Evolutionary conservation across 37 sponge, comb jelly and placozoan species (phyloP).

Genomic region (Eunapius fragilis): DNA sequence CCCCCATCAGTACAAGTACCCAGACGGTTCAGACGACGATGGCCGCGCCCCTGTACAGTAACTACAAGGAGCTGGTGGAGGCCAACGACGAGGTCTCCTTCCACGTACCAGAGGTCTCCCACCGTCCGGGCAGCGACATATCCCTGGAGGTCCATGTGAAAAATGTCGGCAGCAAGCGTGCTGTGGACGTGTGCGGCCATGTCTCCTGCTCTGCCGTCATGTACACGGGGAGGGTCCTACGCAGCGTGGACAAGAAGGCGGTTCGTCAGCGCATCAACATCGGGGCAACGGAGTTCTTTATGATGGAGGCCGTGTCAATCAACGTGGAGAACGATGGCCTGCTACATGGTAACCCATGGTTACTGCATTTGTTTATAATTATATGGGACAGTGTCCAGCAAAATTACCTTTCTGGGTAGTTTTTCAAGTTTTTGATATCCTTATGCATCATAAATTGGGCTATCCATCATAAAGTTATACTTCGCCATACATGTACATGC

Average conservation of each 20-base stretch:
- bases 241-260: neutral
- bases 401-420: no score
- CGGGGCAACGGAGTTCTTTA: conserved; percentile 11
- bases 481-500: no score
- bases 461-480: no score
- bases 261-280: neutral
- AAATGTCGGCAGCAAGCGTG: neutral
- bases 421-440: no score
- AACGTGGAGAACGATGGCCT: conserved; percentile 39
- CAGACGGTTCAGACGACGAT: conserved; percentile 79
- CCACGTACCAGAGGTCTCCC: conserved; percentile 3
- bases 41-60: conserved; percentile 35
- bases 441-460: no score
- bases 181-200: neutral
- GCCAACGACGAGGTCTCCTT: conserved; percentile 38
- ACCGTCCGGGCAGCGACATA: conserved; percentile 24
- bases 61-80: conserved; percentile 25
- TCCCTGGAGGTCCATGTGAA: conserved; percentile 24
- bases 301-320: conserved; percentile 23
- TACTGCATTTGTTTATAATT: neutral
- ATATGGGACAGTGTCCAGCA: no score
- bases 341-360: conserved; percentile 5
- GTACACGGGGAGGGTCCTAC: conserved; percentile 14
- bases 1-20: conserved; percentile 65
- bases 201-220: conserved; percentile 9